These are phyloP conservation scores for Schizopygopsis malacanthus DNA, from an alignment of 2,797 vertebrate species.

Conservation along the genomic window DNA sequence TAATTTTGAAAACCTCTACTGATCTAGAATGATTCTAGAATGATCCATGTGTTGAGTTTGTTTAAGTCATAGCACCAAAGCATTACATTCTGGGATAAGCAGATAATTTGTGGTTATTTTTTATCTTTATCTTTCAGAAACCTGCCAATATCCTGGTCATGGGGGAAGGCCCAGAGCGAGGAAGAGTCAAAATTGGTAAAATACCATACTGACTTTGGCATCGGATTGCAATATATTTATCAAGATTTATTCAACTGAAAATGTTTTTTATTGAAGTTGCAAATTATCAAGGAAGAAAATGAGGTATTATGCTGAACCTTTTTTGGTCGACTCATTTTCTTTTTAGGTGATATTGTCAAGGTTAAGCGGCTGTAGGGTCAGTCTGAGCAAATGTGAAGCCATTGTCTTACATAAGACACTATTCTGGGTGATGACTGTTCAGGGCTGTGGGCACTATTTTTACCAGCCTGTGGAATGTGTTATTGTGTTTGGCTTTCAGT, in stretches of 20 bases:
- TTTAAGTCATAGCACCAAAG: too few relatives aligned
- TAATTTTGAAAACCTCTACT: neutral
- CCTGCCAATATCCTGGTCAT: constrained; percentile 99
- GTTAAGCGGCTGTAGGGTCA: neutral
- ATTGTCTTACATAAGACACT: constrained; percentile 57
- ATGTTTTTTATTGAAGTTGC: neutral
- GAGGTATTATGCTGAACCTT: neutral
- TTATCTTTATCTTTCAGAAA: constrained; percentile 81
- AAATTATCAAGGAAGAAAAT: neutral
- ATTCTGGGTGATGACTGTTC: constrained; percentile 60
- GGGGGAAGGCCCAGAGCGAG: constrained; percentile 96
- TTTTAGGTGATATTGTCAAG: neutral
- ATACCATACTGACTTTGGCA: neutral
- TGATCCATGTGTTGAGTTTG: neutral
- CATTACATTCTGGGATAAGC: neutral
- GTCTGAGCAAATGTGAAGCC: neutral
- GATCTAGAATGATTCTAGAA: neutral
- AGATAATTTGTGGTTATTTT: neutral
- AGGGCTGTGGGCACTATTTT: constrained; percentile 68
- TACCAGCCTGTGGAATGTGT: constrained; percentile 49
- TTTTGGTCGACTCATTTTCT: neutral
- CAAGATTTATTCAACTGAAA: neutral
- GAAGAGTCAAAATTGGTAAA: constrained; percentile 98
- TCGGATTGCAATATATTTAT: neutral
- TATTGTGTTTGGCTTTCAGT: constrained; percentile 32